phyloP scores from a whole-genome alignment of 2,888 invertebrate species.

The Zonitis immaculata region DNA sequence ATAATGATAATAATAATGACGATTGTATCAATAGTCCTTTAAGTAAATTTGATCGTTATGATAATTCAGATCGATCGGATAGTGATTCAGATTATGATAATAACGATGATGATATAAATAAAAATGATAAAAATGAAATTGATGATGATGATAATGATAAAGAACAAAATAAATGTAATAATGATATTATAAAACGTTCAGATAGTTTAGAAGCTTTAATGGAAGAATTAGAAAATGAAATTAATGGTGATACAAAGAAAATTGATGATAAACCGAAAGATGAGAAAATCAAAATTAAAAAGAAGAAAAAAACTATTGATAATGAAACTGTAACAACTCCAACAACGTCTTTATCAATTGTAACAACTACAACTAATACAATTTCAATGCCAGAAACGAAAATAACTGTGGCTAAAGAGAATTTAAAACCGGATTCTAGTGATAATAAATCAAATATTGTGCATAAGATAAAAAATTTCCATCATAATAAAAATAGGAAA shows the following conservation, averaged over 20 bases:
- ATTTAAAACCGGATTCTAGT: neutral
- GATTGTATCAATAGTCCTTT: constrained; percentile 2
- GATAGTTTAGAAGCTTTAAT: constrained; percentile 53
- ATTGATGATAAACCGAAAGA: constrained; percentile 14
- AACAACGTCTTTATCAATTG: neutral
- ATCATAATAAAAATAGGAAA: constrained; percentile 9
- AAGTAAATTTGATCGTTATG: constrained; percentile 52
- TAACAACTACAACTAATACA: neutral
- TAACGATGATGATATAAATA: too few species aligned
- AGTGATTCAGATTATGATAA: constrained; percentile 43
- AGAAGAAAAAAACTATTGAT: constrained; percentile 16
- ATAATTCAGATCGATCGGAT: constrained; percentile 49
- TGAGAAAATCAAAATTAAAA: constrained; percentile 25
- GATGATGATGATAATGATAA: constrained; percentile 41
- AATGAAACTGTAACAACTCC: constrained; percentile 6
- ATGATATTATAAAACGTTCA: constrained; percentile 46
- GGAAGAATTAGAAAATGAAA: constrained; percentile 53
- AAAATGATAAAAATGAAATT: too few species aligned
- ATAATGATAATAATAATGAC: constrained; percentile 25
- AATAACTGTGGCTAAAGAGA: constrained; percentile 1
- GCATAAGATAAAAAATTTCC: neutral
- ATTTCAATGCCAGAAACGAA: neutral
- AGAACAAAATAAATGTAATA: too few species aligned
- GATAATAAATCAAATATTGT: constrained; percentile 4
- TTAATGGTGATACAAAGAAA: constrained; percentile 36